Percentiles rank a stretch among this genome's conserved stretches.
Evolutionary conservation across 1,140 invertebrate genomes (phyloP).

Genomic region (Solen grandis): DNA sequence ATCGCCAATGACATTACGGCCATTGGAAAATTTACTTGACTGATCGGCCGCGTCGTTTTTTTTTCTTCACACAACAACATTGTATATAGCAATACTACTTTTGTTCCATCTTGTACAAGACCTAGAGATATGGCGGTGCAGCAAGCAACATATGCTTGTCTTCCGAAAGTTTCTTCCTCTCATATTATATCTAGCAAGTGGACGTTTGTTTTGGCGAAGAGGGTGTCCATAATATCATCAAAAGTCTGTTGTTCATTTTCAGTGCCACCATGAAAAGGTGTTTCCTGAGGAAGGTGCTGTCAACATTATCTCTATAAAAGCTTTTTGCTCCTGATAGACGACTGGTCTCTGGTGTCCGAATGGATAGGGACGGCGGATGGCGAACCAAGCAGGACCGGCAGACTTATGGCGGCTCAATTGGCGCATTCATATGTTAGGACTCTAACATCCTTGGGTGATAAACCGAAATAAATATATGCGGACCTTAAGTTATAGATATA

Average conservation of each 20-base stretch:
- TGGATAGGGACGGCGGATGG: conserved; percentile 32
- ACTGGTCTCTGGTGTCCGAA: conserved; percentile 43
- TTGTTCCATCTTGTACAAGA: not conserved
- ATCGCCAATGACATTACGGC: not conserved
- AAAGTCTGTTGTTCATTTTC: too few relatives aligned
- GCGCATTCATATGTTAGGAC: conserved; percentile 38
- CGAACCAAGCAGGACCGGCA: conserved; percentile 42
- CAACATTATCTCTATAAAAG: conserved; percentile 32
- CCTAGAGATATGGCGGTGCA: not conserved
- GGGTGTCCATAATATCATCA: not conserved
- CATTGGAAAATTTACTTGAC: not conserved
- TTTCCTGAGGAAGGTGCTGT: conserved; percentile 20
- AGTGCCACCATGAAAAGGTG: too few relatives aligned
- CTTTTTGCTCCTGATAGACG: conserved; percentile 23
- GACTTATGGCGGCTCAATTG: conserved; percentile 20
- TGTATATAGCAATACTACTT: not conserved
- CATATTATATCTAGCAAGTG: not conserved
- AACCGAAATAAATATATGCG: conserved; percentile 32
- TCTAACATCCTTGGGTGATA: conserved; percentile 26
- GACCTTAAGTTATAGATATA: conserved; percentile 27
- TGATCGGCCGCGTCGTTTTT: not conserved
- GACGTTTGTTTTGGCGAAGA: not conserved
- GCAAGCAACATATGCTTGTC: conserved; percentile 12
- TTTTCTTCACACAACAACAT: too few relatives aligned
- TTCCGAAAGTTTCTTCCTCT: too few relatives aligned